Evolutionary conservation across 2,797 vertebrate species (phyloP).

Genomic region (Aselliscus stoliczkanus): DNA sequence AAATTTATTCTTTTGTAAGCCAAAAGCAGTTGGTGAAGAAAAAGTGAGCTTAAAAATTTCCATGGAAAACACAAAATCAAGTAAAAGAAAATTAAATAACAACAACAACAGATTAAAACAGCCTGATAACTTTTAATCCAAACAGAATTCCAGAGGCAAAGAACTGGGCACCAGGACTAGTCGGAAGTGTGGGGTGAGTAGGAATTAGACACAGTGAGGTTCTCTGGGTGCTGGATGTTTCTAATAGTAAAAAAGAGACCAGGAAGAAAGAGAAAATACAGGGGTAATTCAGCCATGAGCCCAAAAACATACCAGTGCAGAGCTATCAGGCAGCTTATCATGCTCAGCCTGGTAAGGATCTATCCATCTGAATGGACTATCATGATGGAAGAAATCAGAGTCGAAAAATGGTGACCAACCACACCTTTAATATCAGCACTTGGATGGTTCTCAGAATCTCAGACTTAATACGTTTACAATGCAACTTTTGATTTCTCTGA

Average conservation of each 20-base stretch:
- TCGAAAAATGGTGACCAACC: neutral
- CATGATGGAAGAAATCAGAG: neutral
- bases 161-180: neutral
- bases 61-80: neutral
- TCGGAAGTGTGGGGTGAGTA: neutral
- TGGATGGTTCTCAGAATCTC: neutral
- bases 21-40: neutral
- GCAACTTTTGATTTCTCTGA: conserved; percentile 16
- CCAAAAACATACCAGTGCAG: neutral
- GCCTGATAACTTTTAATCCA: neutral
- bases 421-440: neutral
- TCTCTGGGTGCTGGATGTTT: neutral
- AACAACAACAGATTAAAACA: neutral
- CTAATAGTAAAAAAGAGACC: neutral
- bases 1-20: neutral
- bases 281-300: neutral
- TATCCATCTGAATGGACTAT: neutral
- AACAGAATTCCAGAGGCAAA: neutral
- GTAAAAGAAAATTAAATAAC: conserved; percentile 16
- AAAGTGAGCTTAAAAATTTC: neutral
- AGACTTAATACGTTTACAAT: conserved; percentile 1
- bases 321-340: neutral
- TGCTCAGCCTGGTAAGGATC: neutral
- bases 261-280: neutral
- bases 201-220: neutral